phyloP scores from a whole-genome alignment of 53 echinoderm and acorn worm genomes.

The Echinometra lucunter region DNA sequence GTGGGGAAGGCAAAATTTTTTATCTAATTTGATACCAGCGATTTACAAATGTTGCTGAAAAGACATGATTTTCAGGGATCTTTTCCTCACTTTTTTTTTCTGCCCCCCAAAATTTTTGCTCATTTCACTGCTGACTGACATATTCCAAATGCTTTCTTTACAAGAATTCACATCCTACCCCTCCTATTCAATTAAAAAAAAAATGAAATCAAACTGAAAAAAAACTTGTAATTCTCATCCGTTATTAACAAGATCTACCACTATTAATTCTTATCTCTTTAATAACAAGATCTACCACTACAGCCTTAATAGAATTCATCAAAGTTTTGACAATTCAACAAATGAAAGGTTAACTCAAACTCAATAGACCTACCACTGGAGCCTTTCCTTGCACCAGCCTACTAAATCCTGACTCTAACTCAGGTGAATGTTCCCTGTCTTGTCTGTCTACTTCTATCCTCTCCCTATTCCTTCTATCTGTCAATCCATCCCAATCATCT shows the following conservation, averaged over 20 bases:
- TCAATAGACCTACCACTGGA: neutral
- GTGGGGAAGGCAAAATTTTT: too few relatives aligned
- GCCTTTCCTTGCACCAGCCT: conserved; percentile 11
- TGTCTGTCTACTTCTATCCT: neutral
- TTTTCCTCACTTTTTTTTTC: too few relatives aligned
- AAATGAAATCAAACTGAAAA: neutral
- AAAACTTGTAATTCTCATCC: too few relatives aligned
- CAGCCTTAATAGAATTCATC: too few relatives aligned
- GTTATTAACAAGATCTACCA: neutral
- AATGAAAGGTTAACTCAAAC: neutral
- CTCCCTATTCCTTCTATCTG: neutral
- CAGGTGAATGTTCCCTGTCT: conserved; percentile 40
- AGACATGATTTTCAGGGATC: too few relatives aligned
- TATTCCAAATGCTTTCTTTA: too few relatives aligned
- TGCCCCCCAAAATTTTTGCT: too few relatives aligned
- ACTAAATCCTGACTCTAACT: conserved; percentile 49
- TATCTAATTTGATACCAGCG: too few relatives aligned
- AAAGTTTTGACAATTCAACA: neutral
- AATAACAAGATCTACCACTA: neutral
- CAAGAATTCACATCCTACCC: too few relatives aligned
- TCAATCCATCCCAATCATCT: neutral
- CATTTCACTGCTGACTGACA: too few relatives aligned
- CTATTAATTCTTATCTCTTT: too few relatives aligned
- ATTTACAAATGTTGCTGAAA: too few relatives aligned
- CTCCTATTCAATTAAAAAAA: neutral